A percentile compares a stretch with the other conserved stretches of the same genome.
Evolutionary conservation across 2,888 invertebrate species (phyloP).

Genomic region (Rhingia campestris): DNA sequence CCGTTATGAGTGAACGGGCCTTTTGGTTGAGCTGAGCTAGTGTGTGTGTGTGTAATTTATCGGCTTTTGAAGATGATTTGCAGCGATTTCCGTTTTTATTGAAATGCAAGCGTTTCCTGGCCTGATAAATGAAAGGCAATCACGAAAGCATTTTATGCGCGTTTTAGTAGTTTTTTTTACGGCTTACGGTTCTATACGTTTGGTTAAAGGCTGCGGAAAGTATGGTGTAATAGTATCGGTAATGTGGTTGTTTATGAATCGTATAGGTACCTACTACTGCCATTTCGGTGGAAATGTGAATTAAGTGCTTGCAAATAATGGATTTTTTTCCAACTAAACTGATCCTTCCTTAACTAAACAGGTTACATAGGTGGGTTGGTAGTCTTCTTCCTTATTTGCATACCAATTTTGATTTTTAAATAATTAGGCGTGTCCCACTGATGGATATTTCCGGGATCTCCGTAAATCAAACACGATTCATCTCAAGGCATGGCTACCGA

Average conservation of each 20-base stretch:
- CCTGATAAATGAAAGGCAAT: constrained; percentile 38
- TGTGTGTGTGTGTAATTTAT: constrained; percentile 29
- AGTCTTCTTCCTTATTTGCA: too few species aligned
- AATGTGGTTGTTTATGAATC: constrained; percentile 23
- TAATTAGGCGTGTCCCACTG: too few species aligned
- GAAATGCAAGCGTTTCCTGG: constrained; percentile 33
- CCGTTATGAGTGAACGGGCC: constrained; percentile 1
- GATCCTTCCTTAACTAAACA: too few species aligned
- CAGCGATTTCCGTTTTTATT: constrained; percentile 47
- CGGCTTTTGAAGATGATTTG: constrained; percentile 47
- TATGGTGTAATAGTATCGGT: constrained; percentile 7
- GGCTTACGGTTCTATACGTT: constrained; percentile 14
- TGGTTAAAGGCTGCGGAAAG: neutral
- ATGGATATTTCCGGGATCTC: too few species aligned
- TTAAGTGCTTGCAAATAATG: too few species aligned
- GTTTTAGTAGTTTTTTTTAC: constrained; percentile 6
- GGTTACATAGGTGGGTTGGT: too few species aligned
- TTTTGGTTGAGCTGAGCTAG: neutral
- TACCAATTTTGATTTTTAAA: too few species aligned
- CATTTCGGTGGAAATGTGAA: neutral
- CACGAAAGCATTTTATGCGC: constrained; percentile 42
- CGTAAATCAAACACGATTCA: too few species aligned
- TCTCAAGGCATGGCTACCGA: too few species aligned
- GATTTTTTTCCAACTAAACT: too few species aligned
- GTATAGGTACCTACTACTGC: neutral